phyloP scores from a whole-genome alignment of 2,888 invertebrate species.

The Agrochola circellaris region DNA sequence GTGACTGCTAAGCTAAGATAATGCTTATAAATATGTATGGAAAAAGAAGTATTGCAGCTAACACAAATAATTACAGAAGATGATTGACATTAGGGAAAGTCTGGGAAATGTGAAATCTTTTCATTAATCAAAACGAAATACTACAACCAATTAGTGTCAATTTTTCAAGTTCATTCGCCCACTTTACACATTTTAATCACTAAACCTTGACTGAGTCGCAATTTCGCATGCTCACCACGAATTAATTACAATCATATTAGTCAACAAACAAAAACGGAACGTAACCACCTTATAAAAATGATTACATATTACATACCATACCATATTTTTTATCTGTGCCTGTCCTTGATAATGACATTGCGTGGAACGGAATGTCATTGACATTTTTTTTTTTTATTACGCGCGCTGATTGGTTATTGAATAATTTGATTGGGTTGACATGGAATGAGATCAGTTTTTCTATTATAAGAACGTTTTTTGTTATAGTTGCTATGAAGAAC shows the following conservation, averaged over 20 bases:
- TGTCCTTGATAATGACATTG: constrained; percentile 68
- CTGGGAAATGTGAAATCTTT: background rate
- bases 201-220: constrained; percentile 15
- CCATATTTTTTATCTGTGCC: constrained; percentile 51
- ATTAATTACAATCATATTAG: constrained; percentile 44
- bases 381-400: constrained; percentile 51
- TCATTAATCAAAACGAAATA: background rate
- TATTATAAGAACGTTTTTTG: constrained; percentile 6
- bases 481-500: constrained; percentile 12
- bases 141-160: background rate
- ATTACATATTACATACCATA: no score
- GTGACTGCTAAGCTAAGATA: background rate
- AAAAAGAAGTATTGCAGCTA: background rate
- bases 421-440: constrained; percentile 37
- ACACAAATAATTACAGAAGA: background rate
- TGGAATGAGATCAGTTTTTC: constrained; percentile 30
- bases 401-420: constrained; percentile 31
- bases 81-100: background rate
- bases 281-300: constrained; percentile 43
- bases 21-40: background rate
- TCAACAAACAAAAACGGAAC: constrained; percentile 32
- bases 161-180: constrained; percentile 32
- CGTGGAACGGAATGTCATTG: constrained; percentile 60
- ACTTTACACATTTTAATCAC: constrained; percentile 1
- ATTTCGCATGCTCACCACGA: constrained; percentile 37